A percentile compares a stretch with the other conserved stretches of the same genome.
Conservation (phyloP, 2,113 vertebrate species). For the Pachycephala philippinensis region DNA sequence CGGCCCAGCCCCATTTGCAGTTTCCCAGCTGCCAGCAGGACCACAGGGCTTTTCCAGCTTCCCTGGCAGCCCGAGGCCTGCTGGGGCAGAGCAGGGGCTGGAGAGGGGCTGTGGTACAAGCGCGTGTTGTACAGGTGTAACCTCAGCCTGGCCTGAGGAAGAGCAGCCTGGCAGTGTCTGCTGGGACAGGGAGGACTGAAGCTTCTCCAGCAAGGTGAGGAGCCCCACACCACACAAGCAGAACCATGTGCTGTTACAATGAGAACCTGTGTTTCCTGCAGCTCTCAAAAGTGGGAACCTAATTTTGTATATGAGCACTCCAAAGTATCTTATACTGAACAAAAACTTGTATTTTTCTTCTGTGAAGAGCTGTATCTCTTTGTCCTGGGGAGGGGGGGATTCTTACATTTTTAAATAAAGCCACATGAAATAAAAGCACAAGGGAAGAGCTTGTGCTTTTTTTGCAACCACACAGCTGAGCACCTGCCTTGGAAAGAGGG, state of each 20-base stretch:
- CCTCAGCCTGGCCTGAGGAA: not conserved
- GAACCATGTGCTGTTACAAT: rapidly evolving
- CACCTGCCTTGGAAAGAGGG: not conserved
- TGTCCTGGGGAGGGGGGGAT: not conserved
- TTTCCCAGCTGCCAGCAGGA: not conserved
- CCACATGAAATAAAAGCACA: not conserved
- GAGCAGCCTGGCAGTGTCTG: not conserved
- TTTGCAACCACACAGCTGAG: not conserved
- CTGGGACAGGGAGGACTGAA: not conserved
- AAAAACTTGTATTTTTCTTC: slow-evolving; percentile 52
- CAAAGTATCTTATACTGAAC: not conserved
- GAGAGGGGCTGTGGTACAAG: too few relatives aligned
- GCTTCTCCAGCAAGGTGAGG: not conserved
- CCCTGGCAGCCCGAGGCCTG: not conserved
- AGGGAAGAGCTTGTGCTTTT: not conserved
- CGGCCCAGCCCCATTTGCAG: not conserved
- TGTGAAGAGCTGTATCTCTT: slow-evolving; percentile 47
- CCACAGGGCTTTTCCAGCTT: not conserved
- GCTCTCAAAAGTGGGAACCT: not conserved
- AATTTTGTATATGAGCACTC: not conserved
- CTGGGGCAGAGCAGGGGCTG: not conserved
- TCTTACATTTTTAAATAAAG: slow-evolving; percentile 7
- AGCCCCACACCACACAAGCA: not conserved
- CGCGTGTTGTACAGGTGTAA: not conserved
- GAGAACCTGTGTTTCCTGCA: not conserved